Base-by-base conservation (phyloP, 2,797 vertebrate species). In the Coregonus sp. region DNA sequence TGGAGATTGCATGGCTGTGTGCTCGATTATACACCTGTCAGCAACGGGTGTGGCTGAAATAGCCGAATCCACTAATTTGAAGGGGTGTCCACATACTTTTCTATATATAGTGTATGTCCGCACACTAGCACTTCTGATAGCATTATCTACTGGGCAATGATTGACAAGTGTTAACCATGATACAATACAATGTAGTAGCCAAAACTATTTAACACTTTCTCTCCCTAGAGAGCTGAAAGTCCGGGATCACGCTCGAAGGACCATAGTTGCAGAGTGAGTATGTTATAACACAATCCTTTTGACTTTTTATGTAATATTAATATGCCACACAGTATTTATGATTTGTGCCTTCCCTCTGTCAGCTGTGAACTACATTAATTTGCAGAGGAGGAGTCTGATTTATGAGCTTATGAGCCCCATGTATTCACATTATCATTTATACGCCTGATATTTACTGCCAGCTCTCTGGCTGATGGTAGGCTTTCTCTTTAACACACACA, bases 391-490 rank as follows among this genome's bases (percentile, higher is more conserved):
- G 29, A 40, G 82, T 85, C 83, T 90, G 87, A 92, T 93, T 92
- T 90, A 92, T 89, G 78, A 86, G 79, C 85, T 81, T 86, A 86
- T 86, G 88, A 87, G 79, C 69, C 87, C 14, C 76, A 78, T 90
- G 84, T 86, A 83, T 88, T 85, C 88, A 88, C 89, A 90, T 93
- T 84, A 88, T 90, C 85, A 92, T 93, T 91, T 91, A 86, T 92
- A 87, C 83, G 83, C 81, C 80, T 82, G 87, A 90, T 92, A 91
- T 92, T 90, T 89, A 86, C 90, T 90, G 86, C 85, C 91, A 90
- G 72, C 86, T 87, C 82, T 78, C 78, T 76, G 79, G 85, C 83
- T 89, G 89, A 91, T 87, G 85, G 77, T 81, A 84, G 87, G 82
- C 59, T 86, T 84, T 79, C 80, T 87, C 74, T 5, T 4, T 11